Conservation (phyloP, 1,140 invertebrate genomes). For the Pseudomyrmex gracilis region DNA sequence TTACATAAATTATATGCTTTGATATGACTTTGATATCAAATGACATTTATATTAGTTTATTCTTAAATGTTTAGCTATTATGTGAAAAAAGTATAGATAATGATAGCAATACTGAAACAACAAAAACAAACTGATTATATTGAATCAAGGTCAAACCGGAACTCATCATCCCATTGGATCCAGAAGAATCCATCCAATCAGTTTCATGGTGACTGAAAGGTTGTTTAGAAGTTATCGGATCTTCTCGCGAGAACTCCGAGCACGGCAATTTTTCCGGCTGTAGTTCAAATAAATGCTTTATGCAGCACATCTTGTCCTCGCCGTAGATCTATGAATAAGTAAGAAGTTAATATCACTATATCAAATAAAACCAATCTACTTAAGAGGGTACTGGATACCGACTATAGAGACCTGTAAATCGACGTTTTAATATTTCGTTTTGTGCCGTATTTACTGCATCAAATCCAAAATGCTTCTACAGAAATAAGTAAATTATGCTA, state of each 20-base stretch:
- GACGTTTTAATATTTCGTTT: too few relatives aligned
- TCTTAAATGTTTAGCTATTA: conserved; percentile 61
- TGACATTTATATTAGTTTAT: conserved; percentile 32
- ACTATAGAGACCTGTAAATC: too few relatives aligned
- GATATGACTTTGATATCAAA: not conserved
- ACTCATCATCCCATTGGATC: conserved; percentile 76
- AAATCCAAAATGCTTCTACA: too few relatives aligned
- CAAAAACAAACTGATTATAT: conserved; percentile 72
- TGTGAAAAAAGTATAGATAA: conserved; percentile 73
- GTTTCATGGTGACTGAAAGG: conserved; percentile 81
- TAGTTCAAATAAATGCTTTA: conserved; percentile 87
- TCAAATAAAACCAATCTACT: not conserved
- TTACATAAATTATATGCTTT: too few relatives aligned
- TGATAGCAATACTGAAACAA: conserved; percentile 62
- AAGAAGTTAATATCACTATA: not conserved
- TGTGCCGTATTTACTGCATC: too few relatives aligned
- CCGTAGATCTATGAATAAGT: conserved; percentile 72
- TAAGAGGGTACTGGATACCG: too few relatives aligned
- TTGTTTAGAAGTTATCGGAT: conserved; percentile 84
- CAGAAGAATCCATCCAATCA: conserved; percentile 75
- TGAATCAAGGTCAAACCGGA: conserved; percentile 69
- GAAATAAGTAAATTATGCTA: too few relatives aligned
- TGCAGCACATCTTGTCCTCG: conserved; percentile 76
- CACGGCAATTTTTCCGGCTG: conserved; percentile 89
- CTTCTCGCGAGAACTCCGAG: conserved; percentile 85